phyloP scores from a whole-genome alignment of 2,888 invertebrate species.

The Microchrysa polita region DNA sequence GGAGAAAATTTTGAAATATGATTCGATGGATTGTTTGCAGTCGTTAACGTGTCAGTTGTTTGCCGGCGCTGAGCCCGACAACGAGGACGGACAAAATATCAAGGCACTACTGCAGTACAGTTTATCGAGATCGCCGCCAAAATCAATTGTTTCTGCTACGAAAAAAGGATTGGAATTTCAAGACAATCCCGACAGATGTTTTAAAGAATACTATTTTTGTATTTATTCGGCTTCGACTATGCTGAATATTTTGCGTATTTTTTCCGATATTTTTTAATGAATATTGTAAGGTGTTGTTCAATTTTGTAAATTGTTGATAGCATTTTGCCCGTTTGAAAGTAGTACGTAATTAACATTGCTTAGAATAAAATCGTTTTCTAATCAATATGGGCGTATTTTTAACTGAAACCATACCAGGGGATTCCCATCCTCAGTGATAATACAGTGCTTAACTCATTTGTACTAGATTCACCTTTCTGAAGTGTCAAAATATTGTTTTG shows the following conservation, averaged over 20 bases:
- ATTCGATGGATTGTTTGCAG: slow-evolving; percentile 62
- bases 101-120: slow-evolving; percentile 58
- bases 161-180: slow-evolving; percentile 58
- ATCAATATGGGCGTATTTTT: background rate
- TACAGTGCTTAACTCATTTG: background rate
- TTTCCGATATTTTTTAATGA: slow-evolving; percentile 19
- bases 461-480: background rate
- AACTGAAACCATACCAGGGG: background rate
- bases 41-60: slow-evolving; percentile 62
- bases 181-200: slow-evolving; percentile 57
- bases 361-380: background rate
- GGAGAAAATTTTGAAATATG: slow-evolving; percentile 59
- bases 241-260: slow-evolving; percentile 57
- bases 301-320: too few relatives aligned
- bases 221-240: slow-evolving; percentile 62
- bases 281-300: too few relatives aligned
- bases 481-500: background rate
- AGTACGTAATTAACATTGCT: background rate
- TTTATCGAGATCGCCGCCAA: slow-evolving; percentile 56
- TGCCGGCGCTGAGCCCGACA: slow-evolving; percentile 59
- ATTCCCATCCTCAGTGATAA: background rate
- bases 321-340: too few relatives aligned
- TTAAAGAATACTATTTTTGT: slow-evolving; percentile 61
- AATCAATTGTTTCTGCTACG: slow-evolving; percentile 59
- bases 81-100: slow-evolving; percentile 58